Evolutionary conservation across 2,797 vertebrate species (phyloP), one percentile per base, ranked within the genome.

Genomic region (Artibeus jamaicensis): DNA sequence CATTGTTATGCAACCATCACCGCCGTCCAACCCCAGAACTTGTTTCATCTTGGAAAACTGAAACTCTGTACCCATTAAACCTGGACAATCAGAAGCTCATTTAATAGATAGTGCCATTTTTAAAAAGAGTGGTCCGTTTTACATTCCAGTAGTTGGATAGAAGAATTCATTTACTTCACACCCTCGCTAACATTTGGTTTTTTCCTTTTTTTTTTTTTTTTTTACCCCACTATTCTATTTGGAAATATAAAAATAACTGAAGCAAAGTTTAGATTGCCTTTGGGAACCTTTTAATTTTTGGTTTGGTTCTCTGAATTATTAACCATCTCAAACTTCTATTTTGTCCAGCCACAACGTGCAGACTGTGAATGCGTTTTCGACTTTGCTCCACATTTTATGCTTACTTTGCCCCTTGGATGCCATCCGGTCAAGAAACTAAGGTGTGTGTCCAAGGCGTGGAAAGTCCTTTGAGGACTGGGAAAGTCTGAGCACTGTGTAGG

Each of bases 191-290:
- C 26, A 62, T 5, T 16, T 71, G 77, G 37, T 67, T 18, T 50
- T 77, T 86, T 46, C 39, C 42, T 22, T 62, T 32, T 11, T 62
- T n/a, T n/a, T n/a, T n/a, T n/a, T n/a, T n/a, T 62, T 65, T 65
- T 65, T 65, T 65, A 6, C 9, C 39, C 24, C 32, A 81, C 57
- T 37, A 22, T 84, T 86, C 22, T 59, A 39, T 78, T 79, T 83
- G 84, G 50, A 82, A 85, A 86, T 37, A 77, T 12, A 78, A 86
- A 93, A 89, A 50, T 32, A 93, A 93, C 11, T n/a, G 73, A 85
- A 93, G 78, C 48, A 50, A 68, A 57, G 67, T 53, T 79, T 26
- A 65, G 32, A 26, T 39, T 78, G 76, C 24, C 88, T 90, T 84
- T 14, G 24, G 19, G 8, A 67, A n/a, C 3, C 19, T 65, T 87